Evolutionary conservation across 2,888 invertebrate species (phyloP).

Genomic region (Sialis fuliginosa): DNA sequence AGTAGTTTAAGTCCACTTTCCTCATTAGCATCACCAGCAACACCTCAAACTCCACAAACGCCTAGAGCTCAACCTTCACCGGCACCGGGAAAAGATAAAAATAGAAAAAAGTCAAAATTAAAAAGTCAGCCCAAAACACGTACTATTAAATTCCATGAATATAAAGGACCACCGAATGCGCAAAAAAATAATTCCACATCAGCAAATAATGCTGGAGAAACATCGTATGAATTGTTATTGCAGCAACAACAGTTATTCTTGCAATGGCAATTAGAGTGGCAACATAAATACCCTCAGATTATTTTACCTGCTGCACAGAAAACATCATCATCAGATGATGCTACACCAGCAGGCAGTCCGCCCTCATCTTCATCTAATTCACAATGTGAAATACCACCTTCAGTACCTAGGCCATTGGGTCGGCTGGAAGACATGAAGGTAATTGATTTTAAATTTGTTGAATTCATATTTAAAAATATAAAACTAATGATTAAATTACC

Average conservation of each 20-base stretch:
- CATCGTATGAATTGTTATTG: slow-evolving; percentile 76
- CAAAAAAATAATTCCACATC: slow-evolving; percentile 49
- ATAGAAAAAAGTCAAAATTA: slow-evolving; percentile 63
- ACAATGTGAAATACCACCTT: slow-evolving; percentile 19
- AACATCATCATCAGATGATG: slow-evolving; percentile 7
- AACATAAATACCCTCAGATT: slow-evolving; percentile 69
- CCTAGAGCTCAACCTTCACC: slow-evolving; percentile 25
- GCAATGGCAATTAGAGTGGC: slow-evolving; percentile 67
- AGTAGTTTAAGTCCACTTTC: slow-evolving; percentile 50
- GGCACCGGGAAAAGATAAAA: slow-evolving; percentile 56
- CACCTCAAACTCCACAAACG: slow-evolving; percentile 33
- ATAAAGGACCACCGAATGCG: slow-evolving; percentile 84
- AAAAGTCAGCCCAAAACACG: slow-evolving; percentile 66
- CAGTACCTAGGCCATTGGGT: slow-evolving; percentile 27
- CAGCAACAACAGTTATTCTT: slow-evolving; percentile 89
- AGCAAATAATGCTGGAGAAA: slow-evolving; percentile 40
- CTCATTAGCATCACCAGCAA: slow-evolving; percentile 43
- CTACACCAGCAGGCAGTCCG: slow-evolving; percentile 14
- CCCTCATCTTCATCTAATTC: slow-evolving; percentile 27
- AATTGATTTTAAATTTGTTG: background rate
- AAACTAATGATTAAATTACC: too few relatives aligned
- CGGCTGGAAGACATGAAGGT: slow-evolving; percentile 93
- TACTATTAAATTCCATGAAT: slow-evolving; percentile 94
- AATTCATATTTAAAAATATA: too few relatives aligned
- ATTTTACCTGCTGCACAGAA: slow-evolving; percentile 58